These are phyloP conservation scores for Euthynnus affinis DNA, from an alignment of 2,797 vertebrate genomes.

Conservation along the genomic window DNA sequence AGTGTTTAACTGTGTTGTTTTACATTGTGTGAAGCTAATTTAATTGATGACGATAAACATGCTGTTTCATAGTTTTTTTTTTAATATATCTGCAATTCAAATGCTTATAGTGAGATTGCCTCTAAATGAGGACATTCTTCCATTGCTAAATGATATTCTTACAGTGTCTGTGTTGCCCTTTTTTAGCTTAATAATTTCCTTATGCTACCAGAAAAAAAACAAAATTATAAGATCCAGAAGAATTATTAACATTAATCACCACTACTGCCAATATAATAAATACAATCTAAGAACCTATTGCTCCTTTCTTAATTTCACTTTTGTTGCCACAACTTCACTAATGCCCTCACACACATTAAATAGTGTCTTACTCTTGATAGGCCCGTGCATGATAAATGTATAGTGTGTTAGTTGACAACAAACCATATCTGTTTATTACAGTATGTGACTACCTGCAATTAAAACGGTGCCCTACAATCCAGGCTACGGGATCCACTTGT, in stretches of 20 bases:
- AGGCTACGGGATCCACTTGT: constrained; percentile 8
- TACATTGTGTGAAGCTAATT: constrained; percentile 13
- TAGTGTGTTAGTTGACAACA: constrained; percentile 46
- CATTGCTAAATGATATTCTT: constrained; percentile 8
- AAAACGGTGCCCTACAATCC: constrained; percentile 26
- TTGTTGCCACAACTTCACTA: constrained; percentile 2
- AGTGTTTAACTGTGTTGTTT: constrained; percentile 40
- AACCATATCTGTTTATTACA: constrained; percentile 47
- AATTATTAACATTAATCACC: neutral
- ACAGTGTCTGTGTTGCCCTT: neutral
- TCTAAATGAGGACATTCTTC: constrained; percentile 18
- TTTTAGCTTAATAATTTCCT: constrained; percentile 4
- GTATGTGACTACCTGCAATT: constrained; percentile 59
- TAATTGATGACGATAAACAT: neutral
- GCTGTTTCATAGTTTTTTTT: constrained; percentile 5
- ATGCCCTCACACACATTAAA: constrained; percentile 35
- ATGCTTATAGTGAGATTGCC: constrained; percentile 12
- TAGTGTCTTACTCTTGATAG: constrained; percentile 48
- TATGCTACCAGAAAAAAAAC: neutral
- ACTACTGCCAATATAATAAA: neutral
- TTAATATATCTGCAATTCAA: constrained; percentile 59
- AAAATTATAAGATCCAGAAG: neutral
- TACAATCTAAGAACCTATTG: neutral
- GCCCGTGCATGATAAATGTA: constrained; percentile 46
- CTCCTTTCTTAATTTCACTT: neutral